A percentile compares a stretch with the other conserved stretches of the same genome.
Evolutionary conservation across 2,888 invertebrate species (phyloP).

Genomic region (Tolmerus cingulatus): DNA sequence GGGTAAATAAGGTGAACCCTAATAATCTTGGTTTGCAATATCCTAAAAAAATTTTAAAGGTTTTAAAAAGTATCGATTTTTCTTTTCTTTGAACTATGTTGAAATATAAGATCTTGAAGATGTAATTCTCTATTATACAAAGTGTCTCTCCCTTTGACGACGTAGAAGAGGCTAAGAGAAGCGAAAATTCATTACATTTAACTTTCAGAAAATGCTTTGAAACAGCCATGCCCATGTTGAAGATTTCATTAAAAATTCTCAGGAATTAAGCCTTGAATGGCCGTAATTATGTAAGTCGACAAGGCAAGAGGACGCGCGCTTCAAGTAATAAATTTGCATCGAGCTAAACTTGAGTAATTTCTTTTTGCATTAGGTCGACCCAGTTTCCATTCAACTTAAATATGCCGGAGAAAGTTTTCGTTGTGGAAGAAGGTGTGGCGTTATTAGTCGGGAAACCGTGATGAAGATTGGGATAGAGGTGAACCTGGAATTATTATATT

Average conservation of each 20-base stretch:
- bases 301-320: background rate
- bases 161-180: background rate
- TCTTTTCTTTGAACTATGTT: background rate
- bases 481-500: constrained; percentile 3
- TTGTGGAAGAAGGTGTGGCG: background rate
- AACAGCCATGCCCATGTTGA: background rate
- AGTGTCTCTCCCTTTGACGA: background rate
- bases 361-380: constrained; percentile 44
- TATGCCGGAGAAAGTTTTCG: background rate
- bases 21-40: background rate
- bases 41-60: background rate
- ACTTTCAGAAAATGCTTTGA: background rate
- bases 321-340: constrained; percentile 42
- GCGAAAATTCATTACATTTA: background rate
- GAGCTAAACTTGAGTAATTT: constrained; percentile 42
- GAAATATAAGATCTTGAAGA: background rate
- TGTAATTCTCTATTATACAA: background rate
- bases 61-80: background rate
- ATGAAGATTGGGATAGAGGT: background rate
- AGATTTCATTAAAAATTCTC: constrained; percentile 16
- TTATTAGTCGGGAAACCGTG: constrained; percentile 12
- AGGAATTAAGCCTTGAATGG: background rate
- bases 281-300: constrained; percentile 10
- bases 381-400: constrained; percentile 28
- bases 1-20: too few relatives aligned